Percentiles rank a stretch among this genome's conserved stretches.
phyloP scores from a whole-genome alignment of 2,888 invertebrate species.

The Chaetogeoica ovagalla region DNA sequence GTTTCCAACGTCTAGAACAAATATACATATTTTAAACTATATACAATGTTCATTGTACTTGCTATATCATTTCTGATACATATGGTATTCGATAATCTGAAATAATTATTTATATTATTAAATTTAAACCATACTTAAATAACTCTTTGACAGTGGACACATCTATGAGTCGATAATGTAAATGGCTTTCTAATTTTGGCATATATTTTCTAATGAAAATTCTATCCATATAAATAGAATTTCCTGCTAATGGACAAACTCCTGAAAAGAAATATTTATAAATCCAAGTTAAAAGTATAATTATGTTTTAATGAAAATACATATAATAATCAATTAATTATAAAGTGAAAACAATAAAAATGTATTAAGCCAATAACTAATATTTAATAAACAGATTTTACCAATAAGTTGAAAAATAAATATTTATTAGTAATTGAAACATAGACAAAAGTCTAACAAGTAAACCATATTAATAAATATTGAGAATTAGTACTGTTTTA shows the following conservation, averaged over 20 bases:
- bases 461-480: too few relatives aligned
- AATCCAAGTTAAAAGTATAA: too few relatives aligned
- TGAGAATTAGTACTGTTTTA: too few relatives aligned
- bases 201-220: conserved; percentile 80
- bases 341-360: too few relatives aligned
- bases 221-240: conserved; percentile 83
- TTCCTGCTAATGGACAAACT: conserved; percentile 81
- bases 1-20: conserved; percentile 73
- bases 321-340: too few relatives aligned
- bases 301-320: too few relatives aligned
- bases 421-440: too few relatives aligned
- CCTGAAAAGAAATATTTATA: conserved; percentile 58
- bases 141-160: conserved; percentile 89
- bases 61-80: background rate
- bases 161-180: conserved; percentile 93
- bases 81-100: background rate
- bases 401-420: too few relatives aligned
- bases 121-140: conserved; percentile 58
- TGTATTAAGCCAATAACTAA: too few relatives aligned
- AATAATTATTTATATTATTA: background rate
- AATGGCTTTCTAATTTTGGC: conserved; percentile 74
- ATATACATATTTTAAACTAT: conserved; percentile 9
- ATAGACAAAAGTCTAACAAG: too few relatives aligned
- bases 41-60: background rate
- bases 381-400: too few relatives aligned